A percentile compares a stretch with the other conserved stretches of the same genome.
These are phyloP conservation scores for Eurystomus gularis DNA, from an alignment of 2,113 vertebrate species.

Conservation along the genomic window DNA sequence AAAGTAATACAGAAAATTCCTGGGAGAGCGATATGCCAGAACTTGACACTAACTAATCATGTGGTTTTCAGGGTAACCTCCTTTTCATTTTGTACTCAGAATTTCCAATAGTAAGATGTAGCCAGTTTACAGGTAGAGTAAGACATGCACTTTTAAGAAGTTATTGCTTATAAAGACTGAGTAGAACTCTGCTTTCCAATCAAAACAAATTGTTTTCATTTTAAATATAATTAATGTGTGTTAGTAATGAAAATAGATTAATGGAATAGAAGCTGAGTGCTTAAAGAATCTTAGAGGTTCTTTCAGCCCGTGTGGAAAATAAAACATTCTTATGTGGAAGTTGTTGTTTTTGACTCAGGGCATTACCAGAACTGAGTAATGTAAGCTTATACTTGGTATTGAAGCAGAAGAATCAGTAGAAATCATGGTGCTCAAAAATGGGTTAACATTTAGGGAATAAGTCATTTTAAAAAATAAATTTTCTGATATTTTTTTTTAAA, in stretches of 20 bases:
- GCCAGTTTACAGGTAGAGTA: not conserved
- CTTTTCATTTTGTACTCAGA: not conserved
- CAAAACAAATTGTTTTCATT: not conserved
- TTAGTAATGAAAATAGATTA: not conserved
- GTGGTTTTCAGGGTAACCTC: not conserved
- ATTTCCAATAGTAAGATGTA: not conserved
- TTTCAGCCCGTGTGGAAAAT: not conserved
- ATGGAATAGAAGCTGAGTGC: not conserved
- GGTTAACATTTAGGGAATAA: not conserved
- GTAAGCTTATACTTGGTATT: not conserved
- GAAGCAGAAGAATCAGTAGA: not conserved
- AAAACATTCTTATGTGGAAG: not conserved
- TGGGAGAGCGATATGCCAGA: not conserved
- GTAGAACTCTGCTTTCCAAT: not conserved
- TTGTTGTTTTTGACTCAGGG: not conserved
- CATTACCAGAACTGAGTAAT: not conserved
- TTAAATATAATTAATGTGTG: not conserved
- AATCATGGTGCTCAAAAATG: not conserved
- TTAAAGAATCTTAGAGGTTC: not conserved
- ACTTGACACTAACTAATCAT: not conserved
- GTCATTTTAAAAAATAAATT: not conserved
- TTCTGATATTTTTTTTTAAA: not conserved
- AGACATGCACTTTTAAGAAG: not conserved
- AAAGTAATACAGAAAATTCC: not conserved
- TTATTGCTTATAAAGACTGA: not conserved